phyloP scores from a whole-genome alignment of 2,888 invertebrate species.

The Acleris emargana region DNA sequence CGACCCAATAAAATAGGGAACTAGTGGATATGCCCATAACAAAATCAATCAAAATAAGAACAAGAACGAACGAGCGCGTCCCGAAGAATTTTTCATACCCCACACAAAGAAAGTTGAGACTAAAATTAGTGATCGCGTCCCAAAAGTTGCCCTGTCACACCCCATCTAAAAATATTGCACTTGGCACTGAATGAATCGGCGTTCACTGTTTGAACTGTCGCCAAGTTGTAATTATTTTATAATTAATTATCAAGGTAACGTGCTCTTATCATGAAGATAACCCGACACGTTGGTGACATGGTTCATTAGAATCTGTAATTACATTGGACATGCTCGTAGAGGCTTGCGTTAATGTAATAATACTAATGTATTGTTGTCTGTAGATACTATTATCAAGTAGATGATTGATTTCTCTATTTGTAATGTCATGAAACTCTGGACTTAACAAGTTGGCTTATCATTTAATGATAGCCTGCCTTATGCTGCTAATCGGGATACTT shows the following conservation, averaged over 20 bases:
- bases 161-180: conserved; percentile 74
- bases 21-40: too few species aligned
- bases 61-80: conserved; percentile 28
- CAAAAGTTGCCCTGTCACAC: conserved; percentile 63
- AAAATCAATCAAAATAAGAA: too few species aligned
- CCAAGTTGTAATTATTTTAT: conserved; percentile 56
- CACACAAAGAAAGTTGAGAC: conserved; percentile 39
- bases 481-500: too few species aligned
- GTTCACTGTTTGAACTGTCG: conserved; percentile 72
- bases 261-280: conserved; percentile 34
- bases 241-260: conserved; percentile 32
- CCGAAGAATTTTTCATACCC: conserved; percentile 42
- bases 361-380: neutral
- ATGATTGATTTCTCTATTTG: neutral
- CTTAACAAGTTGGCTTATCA: too few species aligned
- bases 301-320: conserved; percentile 2
- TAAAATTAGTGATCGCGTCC: conserved; percentile 55
- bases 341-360: neutral
- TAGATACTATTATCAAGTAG: too few species aligned
- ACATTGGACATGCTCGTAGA: neutral
- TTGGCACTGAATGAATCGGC: conserved; percentile 75
- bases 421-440: neutral
- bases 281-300: conserved; percentile 17
- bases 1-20: too few species aligned
- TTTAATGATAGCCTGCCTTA: too few species aligned